phyloP scores from a whole-genome alignment of 2,888 invertebrate species.

The Rhyacophila evoluta region DNA sequence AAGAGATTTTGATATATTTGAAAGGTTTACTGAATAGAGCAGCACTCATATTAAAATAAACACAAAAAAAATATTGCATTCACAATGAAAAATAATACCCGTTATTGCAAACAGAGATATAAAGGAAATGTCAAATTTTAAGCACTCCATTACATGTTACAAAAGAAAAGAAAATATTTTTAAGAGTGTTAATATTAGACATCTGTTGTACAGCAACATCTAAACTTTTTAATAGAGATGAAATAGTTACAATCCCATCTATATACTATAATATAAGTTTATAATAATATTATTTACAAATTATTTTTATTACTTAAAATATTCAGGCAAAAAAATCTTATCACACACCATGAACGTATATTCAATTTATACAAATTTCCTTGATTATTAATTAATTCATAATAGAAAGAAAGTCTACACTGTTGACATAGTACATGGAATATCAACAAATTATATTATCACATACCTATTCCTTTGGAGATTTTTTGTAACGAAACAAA shows the following conservation, averaged over 20 bases:
- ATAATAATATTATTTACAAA: conserved; percentile 45
- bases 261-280: conserved; percentile 43
- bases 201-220: conserved; percentile 71
- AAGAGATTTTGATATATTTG: no score
- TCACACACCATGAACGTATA: conserved; percentile 52
- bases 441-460: conserved; percentile 19
- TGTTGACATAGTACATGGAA: background rate
- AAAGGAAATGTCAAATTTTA: conserved; percentile 21
- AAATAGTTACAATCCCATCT: conserved; percentile 48
- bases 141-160: conserved; percentile 27
- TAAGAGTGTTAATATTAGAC: conserved; percentile 59
- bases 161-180: conserved; percentile 35
- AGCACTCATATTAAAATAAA: background rate
- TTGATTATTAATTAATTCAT: background rate
- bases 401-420: background rate
- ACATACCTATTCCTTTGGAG: conserved; percentile 17
- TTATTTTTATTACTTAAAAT: conserved; percentile 51
- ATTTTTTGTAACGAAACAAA: background rate
- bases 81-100: conserved; percentile 45
- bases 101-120: conserved; percentile 42
- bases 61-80: background rate
- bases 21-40: conserved; percentile 5
- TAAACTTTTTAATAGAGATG: conserved; percentile 60
- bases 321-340: conserved; percentile 54
- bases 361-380: conserved; percentile 4